Percentiles rank a stretch among this genome's conserved stretches.
phyloP scores from a whole-genome alignment of 1,140 invertebrate genomes.

The Capitella teleta region DNA sequence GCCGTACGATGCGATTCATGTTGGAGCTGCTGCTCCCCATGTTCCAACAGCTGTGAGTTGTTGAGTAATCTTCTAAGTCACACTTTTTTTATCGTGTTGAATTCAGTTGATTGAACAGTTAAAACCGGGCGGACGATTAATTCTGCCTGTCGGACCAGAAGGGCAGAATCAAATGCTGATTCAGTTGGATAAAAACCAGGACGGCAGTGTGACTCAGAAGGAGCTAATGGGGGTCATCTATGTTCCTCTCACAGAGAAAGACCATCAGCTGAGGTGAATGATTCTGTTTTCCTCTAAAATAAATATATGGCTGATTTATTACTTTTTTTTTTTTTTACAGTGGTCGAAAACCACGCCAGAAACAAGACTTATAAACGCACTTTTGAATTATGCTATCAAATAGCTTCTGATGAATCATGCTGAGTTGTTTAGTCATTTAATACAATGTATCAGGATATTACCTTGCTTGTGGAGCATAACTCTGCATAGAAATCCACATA shows the following conservation, averaged over 20 bases:
- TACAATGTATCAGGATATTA: no score
- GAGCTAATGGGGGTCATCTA: slow-evolving; percentile 91
- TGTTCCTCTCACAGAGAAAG: slow-evolving; percentile 87
- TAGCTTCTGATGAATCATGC: no score
- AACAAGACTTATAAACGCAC: no score
- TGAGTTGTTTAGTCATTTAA: no score
- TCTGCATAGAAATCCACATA: no score
- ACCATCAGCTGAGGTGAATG: slow-evolving; percentile 60
- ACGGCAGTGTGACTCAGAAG: slow-evolving; percentile 66
- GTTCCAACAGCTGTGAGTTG: slow-evolving; percentile 59
- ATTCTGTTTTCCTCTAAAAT: no score
- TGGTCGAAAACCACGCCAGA: no score
- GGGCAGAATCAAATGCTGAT: slow-evolving; percentile 35
- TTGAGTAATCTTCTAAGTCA: background rate
- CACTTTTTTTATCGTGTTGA: background rate
- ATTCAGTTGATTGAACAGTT: slow-evolving; percentile 58
- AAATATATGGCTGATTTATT: no score
- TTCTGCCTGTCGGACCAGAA: slow-evolving; percentile 79
- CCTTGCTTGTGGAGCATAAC: no score
- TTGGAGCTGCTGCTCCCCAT: slow-evolving; percentile 74
- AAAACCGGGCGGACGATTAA: slow-evolving; percentile 71
- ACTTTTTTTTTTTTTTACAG: no score
- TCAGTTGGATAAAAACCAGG: slow-evolving; percentile 66
- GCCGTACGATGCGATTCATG: slow-evolving; percentile 87
- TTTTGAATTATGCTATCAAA: no score